A percentile compares a stretch with the other conserved stretches of the same genome.
Evolutionary conservation across 2,888 invertebrate genomes (phyloP).

Genomic region (Sarcophaga variegata): DNA sequence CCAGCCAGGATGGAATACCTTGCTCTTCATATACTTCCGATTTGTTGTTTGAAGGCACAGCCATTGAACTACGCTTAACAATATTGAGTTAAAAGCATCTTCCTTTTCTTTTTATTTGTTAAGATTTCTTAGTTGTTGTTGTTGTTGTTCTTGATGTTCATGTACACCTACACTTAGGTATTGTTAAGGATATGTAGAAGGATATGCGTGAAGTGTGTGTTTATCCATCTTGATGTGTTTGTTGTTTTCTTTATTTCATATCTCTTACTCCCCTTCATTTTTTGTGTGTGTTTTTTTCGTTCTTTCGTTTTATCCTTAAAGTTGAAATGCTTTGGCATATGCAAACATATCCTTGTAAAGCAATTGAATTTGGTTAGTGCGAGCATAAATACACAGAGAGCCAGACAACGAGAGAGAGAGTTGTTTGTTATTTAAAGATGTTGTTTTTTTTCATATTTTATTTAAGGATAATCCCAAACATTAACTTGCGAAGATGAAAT

Average conservation of each 20-base stretch:
- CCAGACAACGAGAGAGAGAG: slow-evolving; percentile 5
- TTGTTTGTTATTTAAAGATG: slow-evolving; percentile 55
- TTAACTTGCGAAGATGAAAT: slow-evolving; percentile 65
- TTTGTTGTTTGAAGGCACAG: background rate
- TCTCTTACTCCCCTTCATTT: too few species aligned
- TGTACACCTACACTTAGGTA: slow-evolving; percentile 41
- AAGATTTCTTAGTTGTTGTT: slow-evolving; percentile 14
- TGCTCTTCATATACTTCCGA: background rate
- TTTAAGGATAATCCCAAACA: slow-evolving; percentile 71
- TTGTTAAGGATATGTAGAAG: slow-evolving; percentile 59
- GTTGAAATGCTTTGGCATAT: slow-evolving; percentile 66
- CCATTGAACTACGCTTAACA: slow-evolving; percentile 50
- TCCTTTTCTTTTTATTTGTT: slow-evolving; percentile 23
- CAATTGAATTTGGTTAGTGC: slow-evolving; percentile 63
- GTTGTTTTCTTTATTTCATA: background rate
- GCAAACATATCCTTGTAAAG: slow-evolving; percentile 65
- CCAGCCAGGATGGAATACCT: slow-evolving; percentile 32
- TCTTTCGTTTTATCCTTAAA: slow-evolving; percentile 22
- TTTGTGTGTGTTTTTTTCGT: background rate
- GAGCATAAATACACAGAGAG: background rate
- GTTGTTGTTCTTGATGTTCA: slow-evolving; percentile 19
- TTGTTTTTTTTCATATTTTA: slow-evolving; percentile 59
- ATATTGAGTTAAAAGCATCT: slow-evolving; percentile 68
- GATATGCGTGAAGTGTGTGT: slow-evolving; percentile 63
- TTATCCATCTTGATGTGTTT: slow-evolving; percentile 59